Evolutionary conservation across 2,888 invertebrate species (phyloP).

Genomic region (Tetrapedia diversipes): DNA sequence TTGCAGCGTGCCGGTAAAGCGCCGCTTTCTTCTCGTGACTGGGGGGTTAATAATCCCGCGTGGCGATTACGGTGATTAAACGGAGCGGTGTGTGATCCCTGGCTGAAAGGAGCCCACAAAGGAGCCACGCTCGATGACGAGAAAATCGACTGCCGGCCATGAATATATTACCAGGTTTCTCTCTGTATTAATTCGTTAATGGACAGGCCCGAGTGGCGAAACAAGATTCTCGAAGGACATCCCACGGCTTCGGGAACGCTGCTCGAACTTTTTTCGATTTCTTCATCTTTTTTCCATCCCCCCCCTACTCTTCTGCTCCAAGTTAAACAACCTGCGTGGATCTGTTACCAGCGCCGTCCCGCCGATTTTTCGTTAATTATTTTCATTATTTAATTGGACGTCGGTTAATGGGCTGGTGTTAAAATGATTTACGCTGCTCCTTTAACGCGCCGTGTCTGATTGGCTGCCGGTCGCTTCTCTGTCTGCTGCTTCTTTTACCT

Average conservation of each 20-base stretch:
- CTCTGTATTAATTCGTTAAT: slow-evolving; percentile 50
- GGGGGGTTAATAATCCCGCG: slow-evolving; percentile 54
- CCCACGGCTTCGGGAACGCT: background rate
- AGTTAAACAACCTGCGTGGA: background rate
- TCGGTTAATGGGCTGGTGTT: slow-evolving; percentile 17
- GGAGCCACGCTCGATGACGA: slow-evolving; percentile 28
- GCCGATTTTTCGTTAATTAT: slow-evolving; percentile 23
- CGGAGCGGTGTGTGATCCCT: slow-evolving; percentile 33
- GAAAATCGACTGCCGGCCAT: slow-evolving; percentile 24
- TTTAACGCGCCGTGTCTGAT: slow-evolving; percentile 4
- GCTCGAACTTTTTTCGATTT: too few relatives aligned
- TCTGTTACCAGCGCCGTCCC: background rate
- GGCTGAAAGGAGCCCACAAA: slow-evolving; percentile 35
- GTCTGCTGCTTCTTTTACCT: background rate
- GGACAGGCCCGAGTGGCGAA: slow-evolving; percentile 4
- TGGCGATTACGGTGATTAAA: slow-evolving; percentile 51
- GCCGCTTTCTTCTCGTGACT: slow-evolving; percentile 20
- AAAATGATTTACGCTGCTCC: slow-evolving; percentile 24
- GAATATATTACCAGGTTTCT: slow-evolving; percentile 47
- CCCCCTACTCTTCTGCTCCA: background rate
- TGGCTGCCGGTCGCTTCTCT: background rate
- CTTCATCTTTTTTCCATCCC: background rate
- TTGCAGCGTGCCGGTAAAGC: slow-evolving; percentile 28
- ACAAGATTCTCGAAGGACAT: slow-evolving; percentile 25
- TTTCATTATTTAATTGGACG: slow-evolving; percentile 33